Evolutionary conservation across 1,140 invertebrate genomes (phyloP).

Genomic region (Eciton burchellii): DNA sequence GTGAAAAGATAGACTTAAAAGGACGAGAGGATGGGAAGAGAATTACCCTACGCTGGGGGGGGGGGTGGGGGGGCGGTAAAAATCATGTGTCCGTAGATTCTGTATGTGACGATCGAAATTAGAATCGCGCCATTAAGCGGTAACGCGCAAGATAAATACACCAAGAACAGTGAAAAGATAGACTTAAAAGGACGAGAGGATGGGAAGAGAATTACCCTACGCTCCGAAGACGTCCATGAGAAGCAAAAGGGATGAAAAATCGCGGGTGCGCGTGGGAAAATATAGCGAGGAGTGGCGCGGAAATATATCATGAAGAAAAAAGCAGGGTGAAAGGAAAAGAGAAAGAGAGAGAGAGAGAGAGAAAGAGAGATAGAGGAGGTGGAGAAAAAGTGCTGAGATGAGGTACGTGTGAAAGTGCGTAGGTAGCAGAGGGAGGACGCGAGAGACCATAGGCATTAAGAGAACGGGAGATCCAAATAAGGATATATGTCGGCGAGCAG

Average conservation of each 20-base stretch:
- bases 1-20: slow-evolving; percentile 7
- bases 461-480: slow-evolving; percentile 40
- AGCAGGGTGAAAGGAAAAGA: background rate
- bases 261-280: slow-evolving; percentile 6
- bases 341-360: background rate
- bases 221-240: slow-evolving; percentile 9
- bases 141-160: slow-evolving; percentile 18
- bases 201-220: slow-evolving; percentile 4
- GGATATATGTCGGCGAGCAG: background rate
- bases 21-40: background rate
- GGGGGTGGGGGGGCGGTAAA: no score
- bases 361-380: no score
- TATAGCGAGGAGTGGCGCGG: slow-evolving; percentile 1
- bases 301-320: slow-evolving; percentile 46
- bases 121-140: slow-evolving; percentile 36
- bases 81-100: slow-evolving; percentile 22
- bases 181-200: slow-evolving; percentile 6
- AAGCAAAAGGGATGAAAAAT: slow-evolving; percentile 23
- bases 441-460: background rate
- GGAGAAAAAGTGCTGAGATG: slow-evolving; percentile 16
- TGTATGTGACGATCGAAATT: slow-evolving; percentile 2
- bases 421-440: background rate
- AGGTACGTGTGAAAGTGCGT: background rate
- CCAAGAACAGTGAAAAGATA: background rate
- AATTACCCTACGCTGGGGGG: slow-evolving; percentile 9